Evolutionary conservation across 2,797 vertebrate species (phyloP).

Genomic region (Masticophis lateralis): DNA sequence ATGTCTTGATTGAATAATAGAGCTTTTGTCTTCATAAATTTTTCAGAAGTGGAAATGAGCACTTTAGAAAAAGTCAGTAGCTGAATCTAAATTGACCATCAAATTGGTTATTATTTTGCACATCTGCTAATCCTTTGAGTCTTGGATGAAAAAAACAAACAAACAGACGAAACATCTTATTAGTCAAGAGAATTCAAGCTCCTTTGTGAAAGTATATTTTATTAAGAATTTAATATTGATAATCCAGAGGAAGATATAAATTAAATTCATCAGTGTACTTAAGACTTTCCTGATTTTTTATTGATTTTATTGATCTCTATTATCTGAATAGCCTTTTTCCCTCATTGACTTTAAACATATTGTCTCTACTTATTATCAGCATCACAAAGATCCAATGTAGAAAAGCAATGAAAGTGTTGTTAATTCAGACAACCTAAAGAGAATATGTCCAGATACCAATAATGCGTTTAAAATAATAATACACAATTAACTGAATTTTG

Average conservation of each 20-base stretch:
- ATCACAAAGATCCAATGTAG: background rate
- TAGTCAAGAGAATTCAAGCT: background rate
- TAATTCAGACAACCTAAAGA: background rate
- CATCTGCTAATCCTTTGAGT: background rate
- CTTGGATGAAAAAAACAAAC: background rate
- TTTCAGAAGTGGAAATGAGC: background rate
- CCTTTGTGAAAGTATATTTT: background rate
- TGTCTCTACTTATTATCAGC: background rate
- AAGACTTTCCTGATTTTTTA: background rate
- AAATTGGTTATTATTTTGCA: slow-evolving; percentile 3
- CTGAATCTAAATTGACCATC: slow-evolving; percentile 2
- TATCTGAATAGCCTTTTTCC: slow-evolving; percentile 24
- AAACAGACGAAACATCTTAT: fast-evolving
- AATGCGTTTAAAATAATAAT: background rate
- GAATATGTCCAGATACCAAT: background rate
- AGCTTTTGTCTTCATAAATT: slow-evolving; percentile 1
- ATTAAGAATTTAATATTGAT: slow-evolving; percentile 14
- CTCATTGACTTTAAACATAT: background rate
- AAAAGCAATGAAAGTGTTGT: slow-evolving; percentile 10
- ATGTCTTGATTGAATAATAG: background rate
- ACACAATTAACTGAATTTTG: background rate
- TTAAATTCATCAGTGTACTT: slow-evolving; percentile 4
- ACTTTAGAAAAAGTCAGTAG: background rate
- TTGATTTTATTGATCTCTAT: background rate
- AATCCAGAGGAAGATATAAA: background rate